phyloP scores from a whole-genome alignment of 1,140 invertebrate genomes.

The Brachionus rotundiformis region DNA sequence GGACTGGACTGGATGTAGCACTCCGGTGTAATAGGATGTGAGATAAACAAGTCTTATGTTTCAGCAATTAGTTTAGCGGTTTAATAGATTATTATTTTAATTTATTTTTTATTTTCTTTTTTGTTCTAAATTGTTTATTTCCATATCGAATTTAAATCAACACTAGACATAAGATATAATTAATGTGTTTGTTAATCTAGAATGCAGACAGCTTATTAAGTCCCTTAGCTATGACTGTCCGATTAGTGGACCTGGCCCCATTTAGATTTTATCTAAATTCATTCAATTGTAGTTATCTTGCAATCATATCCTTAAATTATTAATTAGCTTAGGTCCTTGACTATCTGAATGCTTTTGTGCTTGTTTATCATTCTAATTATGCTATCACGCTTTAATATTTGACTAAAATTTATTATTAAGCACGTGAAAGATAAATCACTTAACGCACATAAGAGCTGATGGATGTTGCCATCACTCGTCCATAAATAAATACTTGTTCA shows the following conservation, averaged over 20 bases:
- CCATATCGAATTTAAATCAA: background rate
- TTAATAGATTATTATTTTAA: background rate
- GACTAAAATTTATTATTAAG: background rate
- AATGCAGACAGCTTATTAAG: constrained; percentile 5
- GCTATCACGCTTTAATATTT: background rate
- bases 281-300: background rate
- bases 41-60: background rate
- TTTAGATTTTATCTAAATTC: constrained; percentile 6
- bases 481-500: too few relatives aligned
- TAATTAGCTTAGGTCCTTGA: background rate
- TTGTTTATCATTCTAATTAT: constrained; percentile 12
- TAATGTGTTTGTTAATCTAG: background rate
- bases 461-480: background rate
- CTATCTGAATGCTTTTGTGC: background rate
- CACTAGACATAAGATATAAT: background rate
- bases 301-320: background rate
- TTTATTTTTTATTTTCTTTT: too few relatives aligned
- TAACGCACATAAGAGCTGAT: background rate
- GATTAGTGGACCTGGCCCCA: background rate
- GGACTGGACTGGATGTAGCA: too few relatives aligned
- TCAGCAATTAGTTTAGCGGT: background rate
- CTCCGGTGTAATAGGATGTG: background rate
- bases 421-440: background rate
- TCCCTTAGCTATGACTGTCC: constrained; percentile 3
- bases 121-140: too few relatives aligned